These are phyloP conservation scores for Temnopleurus reevesii DNA, from an alignment of 53 echinoderm and acorn worm genomes.

Conservation along the genomic window DNA sequence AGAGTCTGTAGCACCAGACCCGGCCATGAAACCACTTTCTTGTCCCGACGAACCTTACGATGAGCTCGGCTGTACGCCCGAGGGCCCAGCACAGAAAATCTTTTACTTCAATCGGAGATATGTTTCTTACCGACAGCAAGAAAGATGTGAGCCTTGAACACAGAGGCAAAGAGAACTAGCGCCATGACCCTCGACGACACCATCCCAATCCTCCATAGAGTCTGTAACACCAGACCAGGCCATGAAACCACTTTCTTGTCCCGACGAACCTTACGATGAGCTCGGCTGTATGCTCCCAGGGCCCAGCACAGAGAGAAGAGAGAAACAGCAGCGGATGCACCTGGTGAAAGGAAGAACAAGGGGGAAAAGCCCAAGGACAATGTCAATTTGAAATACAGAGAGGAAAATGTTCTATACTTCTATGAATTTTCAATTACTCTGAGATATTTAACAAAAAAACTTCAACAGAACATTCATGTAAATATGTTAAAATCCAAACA, in stretches of 20 bases:
- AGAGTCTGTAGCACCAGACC: constrained; percentile 84
- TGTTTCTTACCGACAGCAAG: constrained; percentile 39
- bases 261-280: constrained; percentile 77
- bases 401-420: too few species aligned
- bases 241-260: constrained; percentile 87
- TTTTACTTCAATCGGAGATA: too few species aligned
- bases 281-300: constrained; percentile 86
- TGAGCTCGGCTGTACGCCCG: constrained; percentile 87
- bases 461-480: too few species aligned
- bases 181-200: constrained; percentile 89
- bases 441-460: too few species aligned
- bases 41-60: constrained; percentile 80
- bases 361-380: too few species aligned
- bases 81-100: constrained; percentile 97
- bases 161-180: constrained; percentile 86
- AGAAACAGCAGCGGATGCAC: constrained; percentile 78
- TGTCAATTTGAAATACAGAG: too few species aligned
- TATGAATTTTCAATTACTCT: too few species aligned
- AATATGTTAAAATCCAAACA: too few species aligned
- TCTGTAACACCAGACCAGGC: constrained; percentile 83
- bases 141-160: constrained; percentile 35
- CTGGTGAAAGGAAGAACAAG: constrained; percentile 29
- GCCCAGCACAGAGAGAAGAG: constrained; percentile 95
- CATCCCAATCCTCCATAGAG: constrained; percentile 94
- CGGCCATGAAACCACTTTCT: constrained; percentile 80